phyloP scores from a whole-genome alignment of 1,140 invertebrate species.

The Arctopsyche grandis region DNA sequence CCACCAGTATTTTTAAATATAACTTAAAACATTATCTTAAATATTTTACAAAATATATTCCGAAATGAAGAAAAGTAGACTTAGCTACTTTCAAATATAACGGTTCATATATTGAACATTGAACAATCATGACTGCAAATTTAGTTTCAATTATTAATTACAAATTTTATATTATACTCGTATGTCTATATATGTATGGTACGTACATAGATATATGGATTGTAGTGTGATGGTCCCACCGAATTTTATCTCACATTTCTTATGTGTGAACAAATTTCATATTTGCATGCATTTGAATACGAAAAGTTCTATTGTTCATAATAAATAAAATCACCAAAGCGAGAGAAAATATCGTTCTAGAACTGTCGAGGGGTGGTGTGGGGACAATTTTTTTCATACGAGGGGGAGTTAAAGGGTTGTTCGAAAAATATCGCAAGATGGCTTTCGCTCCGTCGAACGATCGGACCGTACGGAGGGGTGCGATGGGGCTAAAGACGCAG shows the following conservation, averaged over 20 bases:
- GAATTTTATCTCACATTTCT: not conserved
- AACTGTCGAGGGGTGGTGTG: not conserved
- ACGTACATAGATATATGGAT: not conserved
- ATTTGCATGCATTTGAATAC: constrained; percentile 12
- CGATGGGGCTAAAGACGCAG: no score
- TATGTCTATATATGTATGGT: no score
- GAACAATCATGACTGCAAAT: no score
- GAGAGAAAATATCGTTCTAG: constrained; percentile 15
- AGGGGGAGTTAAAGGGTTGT: not conserved
- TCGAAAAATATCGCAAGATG: not conserved
- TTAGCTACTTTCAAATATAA: no score
- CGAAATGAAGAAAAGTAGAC: no score
- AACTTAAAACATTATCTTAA: no score
- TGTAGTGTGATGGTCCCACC: not conserved
- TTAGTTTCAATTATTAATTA: no score
- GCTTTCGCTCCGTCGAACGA: not conserved
- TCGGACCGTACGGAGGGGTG: not conserved
- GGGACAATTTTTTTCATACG: not conserved
- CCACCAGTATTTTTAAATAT: no score
- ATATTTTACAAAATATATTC: no score
- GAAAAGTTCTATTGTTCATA: constrained; percentile 16
- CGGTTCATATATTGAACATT: no score
- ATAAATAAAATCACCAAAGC: constrained; percentile 21
- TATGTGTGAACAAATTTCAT: constrained; percentile 10
- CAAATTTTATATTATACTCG: no score